phyloP scores from a whole-genome alignment of 2,797 vertebrate species.

The Mico argentatus region DNA sequence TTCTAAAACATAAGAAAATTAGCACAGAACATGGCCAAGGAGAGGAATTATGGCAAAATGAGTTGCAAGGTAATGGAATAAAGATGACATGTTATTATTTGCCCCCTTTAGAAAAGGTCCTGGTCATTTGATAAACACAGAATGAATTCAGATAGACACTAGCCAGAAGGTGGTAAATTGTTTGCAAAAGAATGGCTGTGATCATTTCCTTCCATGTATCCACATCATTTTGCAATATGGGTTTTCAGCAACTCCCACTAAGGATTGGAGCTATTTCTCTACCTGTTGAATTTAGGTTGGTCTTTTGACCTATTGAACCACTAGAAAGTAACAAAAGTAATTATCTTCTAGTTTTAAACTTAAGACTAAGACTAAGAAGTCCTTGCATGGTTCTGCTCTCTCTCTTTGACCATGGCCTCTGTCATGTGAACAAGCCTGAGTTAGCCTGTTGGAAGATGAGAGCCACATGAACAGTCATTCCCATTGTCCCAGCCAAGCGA shows the following conservation, averaged over 20 bases:
- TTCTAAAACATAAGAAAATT: conserved; percentile 36
- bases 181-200: not conserved
- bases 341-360: not conserved
- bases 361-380: not conserved
- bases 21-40: not conserved
- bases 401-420: not conserved
- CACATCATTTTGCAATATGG: not conserved
- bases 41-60: not conserved
- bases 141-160: not conserved
- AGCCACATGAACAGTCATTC: not conserved
- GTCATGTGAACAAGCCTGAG: not conserved
- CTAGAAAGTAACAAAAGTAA: not conserved
- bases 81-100: not conserved
- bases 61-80: not conserved
- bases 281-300: not conserved
- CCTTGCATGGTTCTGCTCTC: not conserved
- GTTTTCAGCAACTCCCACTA: not conserved
- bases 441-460: not conserved
- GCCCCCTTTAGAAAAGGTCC: not conserved
- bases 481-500: not conserved
- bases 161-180: not conserved
- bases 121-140: not conserved
- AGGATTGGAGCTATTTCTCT: not conserved
- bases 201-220: not conserved
- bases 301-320: not conserved